Conservation (phyloP, 2,797 vertebrate species). For the Argentina silus region DNA sequence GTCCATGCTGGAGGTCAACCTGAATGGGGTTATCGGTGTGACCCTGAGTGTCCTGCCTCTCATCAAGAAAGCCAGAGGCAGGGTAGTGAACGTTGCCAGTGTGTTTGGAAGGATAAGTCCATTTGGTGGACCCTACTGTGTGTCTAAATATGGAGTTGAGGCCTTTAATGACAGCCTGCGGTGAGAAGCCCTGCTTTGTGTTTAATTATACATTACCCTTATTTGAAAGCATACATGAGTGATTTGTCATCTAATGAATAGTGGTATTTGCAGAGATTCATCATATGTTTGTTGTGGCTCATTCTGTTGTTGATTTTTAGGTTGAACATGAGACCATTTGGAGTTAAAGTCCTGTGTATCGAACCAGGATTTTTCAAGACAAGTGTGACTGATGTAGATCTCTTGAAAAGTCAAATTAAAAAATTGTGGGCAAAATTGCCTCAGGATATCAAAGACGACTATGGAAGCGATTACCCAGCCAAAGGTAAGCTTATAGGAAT, state of each 20-base stretch:
- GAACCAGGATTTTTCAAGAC: slow-evolving; percentile 68
- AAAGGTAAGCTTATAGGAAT: slow-evolving; percentile 29
- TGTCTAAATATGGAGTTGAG: slow-evolving; percentile 64
- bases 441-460: slow-evolving; percentile 56
- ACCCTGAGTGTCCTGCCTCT: slow-evolving; percentile 59
- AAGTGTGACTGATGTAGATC: slow-evolving; percentile 24
- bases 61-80: slow-evolving; percentile 62
- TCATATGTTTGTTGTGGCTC: neutral
- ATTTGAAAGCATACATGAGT: neutral
- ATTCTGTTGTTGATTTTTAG: slow-evolving; percentile 28
- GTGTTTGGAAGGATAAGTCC: slow-evolving; percentile 55
- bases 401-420: slow-evolving; percentile 21
- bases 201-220: neutral
- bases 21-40: slow-evolving; percentile 55
- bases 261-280: neutral
- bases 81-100: slow-evolving; percentile 65
- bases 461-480: slow-evolving; percentile 55
- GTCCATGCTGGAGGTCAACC: slow-evolving; percentile 56
- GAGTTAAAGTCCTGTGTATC: slow-evolving; percentile 63
- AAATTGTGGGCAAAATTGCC: slow-evolving; percentile 54
- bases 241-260: neutral
- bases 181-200: slow-evolving; percentile 29
- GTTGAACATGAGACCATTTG: slow-evolving; percentile 55
- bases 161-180: slow-evolving; percentile 65
- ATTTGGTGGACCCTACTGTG: slow-evolving; percentile 51